Evolutionary conservation across 23 tunicate species (phyloP), one percentile per base, ranked within the genome.

Genomic region (Ciona savignyi): DNA sequence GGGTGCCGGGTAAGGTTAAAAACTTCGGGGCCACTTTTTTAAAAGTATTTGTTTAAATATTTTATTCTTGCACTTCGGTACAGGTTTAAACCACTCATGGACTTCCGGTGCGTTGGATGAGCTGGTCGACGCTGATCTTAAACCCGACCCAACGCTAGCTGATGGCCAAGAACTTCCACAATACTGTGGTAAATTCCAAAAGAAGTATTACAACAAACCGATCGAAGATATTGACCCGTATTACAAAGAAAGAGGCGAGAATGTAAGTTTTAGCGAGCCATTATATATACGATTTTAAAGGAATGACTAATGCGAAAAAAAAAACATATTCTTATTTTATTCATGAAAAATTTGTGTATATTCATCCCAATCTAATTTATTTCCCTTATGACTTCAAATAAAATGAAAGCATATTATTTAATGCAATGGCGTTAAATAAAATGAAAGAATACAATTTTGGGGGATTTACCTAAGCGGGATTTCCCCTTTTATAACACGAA

Each of bases 81-180:
- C n/a, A 42, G 56, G 78, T n/a, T 24, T 81, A 25, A 33, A 81
- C 51, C 64, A 81, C 33, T 35, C 73, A 23, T 72, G 70, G 65
- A 73, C 67, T 1, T 78, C 85, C 2, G 30, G 56, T 15, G 70
- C 21, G 20, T 4, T 72, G 6, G 78, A 81, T 42, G 77, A 77
- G 3, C 69, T 48, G 6, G 74, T 67, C 3, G 79, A 77, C 20
- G 67, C 65, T 1, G 86, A 71, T 28, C 63, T 62, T 20, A 61
- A 79, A 23, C 98, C 93, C 15, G 98, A 93, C 73, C 83, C 83
- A 11, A 62, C 94, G 24, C 74, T 93, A n/a, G 83, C 62, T 6
- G 98, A 93, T 71, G 89, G 98, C 28, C 86, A 86, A 78, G 93
- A 81, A 66, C 81, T 93, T 0, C 87, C 89, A 21, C 88, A 74